phyloP scores from a whole-genome alignment of 2,113 vertebrate species.

The Fulica atra region DNA sequence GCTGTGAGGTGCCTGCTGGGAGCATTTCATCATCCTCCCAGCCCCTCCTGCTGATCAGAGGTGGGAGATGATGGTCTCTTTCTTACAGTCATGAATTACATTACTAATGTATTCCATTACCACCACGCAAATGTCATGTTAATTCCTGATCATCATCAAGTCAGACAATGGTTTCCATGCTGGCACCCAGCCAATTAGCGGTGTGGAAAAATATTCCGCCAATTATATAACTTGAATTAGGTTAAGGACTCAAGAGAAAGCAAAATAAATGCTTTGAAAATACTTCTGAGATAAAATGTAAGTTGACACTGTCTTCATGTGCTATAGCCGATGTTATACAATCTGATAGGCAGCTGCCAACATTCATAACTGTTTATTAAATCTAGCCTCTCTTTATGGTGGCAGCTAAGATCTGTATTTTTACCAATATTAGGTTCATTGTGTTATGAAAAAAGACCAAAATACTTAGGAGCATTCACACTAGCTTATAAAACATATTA shows the following conservation, averaged over 20 bases:
- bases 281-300: constrained; percentile 79
- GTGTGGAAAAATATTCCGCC: constrained; percentile 84
- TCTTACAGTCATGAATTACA: constrained; percentile 86
- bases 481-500: constrained; percentile 81
- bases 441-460: constrained; percentile 82
- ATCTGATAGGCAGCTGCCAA: constrained; percentile 85
- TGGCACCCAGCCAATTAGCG: constrained; percentile 85
- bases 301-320: constrained; percentile 78
- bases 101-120: constrained; percentile 94
- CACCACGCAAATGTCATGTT: constrained; percentile 92
- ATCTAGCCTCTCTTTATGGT: constrained; percentile 78
- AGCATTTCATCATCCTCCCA: constrained; percentile 81
- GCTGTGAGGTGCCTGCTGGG: constrained; percentile 76
- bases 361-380: constrained; percentile 85
- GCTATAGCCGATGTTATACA: constrained; percentile 74
- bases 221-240: constrained; percentile 81
- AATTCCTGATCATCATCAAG: constrained; percentile 91
- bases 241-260: constrained; percentile 78
- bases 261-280: constrained; percentile 78
- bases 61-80: constrained; percentile 76
- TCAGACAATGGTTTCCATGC: constrained; percentile 83
- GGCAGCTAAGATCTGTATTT: constrained; percentile 80
- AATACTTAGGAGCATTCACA: constrained; percentile 79
- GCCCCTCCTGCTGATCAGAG: constrained; percentile 75
- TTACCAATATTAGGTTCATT: constrained; percentile 83